Percentiles rank a stretch among this genome's conserved stretches.
Conservation (phyloP, 2,113 vertebrate species). For the Laticauda colubrina region DNA sequence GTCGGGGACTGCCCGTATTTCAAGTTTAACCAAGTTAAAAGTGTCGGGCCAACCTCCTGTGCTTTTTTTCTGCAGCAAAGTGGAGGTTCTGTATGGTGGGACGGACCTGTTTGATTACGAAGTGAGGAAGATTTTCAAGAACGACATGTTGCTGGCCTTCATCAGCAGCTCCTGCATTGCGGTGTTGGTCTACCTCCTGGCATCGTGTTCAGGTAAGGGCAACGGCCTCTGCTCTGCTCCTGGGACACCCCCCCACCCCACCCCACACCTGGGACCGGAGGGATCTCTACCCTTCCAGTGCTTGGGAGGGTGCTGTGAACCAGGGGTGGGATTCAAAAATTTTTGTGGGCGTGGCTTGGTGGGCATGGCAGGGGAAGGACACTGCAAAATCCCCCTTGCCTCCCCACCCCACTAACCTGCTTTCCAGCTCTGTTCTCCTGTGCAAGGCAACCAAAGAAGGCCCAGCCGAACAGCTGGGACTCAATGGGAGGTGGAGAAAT, state of each 20-base stretch:
- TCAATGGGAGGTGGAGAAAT: no score
- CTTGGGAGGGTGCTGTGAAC: no score
- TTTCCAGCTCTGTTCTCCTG: no score
- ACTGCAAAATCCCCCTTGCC: no score
- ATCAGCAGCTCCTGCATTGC: slow-evolving; percentile 93
- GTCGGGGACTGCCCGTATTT: neutral
- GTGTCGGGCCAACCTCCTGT: neutral
- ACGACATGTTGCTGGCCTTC: slow-evolving; percentile 93
- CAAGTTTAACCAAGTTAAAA: neutral
- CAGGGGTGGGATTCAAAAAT: no score
- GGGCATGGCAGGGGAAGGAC: no score
- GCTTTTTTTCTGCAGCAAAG: slow-evolving; percentile 75
- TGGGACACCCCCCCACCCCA: neutral
- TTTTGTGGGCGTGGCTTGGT: no score
- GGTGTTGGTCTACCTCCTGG: slow-evolving; percentile 88
- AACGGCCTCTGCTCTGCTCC: neutral
- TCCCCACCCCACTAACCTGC: no score
- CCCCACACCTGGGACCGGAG: neutral
- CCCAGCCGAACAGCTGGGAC: no score
- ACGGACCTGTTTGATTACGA: slow-evolving; percentile 96
- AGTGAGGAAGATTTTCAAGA: slow-evolving; percentile 94
- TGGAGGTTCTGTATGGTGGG: slow-evolving; percentile 93
- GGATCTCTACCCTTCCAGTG: neutral
- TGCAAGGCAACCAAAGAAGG: no score
- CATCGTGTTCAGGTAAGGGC: slow-evolving; percentile 89